phyloP scores from a whole-genome alignment of 2,113 vertebrate genomes.

The Cranoglanis bouderius region DNA sequence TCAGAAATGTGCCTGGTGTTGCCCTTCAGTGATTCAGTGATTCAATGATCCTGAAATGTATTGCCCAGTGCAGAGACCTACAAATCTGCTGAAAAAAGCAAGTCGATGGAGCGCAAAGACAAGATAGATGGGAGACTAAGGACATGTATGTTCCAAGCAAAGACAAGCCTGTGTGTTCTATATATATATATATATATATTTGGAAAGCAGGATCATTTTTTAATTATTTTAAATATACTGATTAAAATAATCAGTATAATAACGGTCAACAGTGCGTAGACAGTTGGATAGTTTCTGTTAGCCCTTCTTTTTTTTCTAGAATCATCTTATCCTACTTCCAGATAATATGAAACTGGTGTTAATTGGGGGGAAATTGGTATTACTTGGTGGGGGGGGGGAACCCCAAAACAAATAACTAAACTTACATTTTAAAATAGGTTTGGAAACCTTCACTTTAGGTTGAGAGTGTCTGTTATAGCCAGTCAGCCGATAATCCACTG shows the following conservation, averaged over 20 bases:
- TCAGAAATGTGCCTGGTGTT: constrained; percentile 2
- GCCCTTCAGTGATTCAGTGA: constrained; percentile 17
- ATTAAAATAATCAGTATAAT: too few species aligned
- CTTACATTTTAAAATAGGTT: too few species aligned
- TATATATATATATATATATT: too few species aligned
- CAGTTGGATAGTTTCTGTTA: background rate
- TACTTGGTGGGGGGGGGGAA: background rate
- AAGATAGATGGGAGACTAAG: constrained; percentile 9
- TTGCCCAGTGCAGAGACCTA: constrained; percentile 17
- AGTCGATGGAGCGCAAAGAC: constrained; percentile 2
- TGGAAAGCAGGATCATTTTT: background rate
- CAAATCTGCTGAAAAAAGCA: constrained; percentile 8
- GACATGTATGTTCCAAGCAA: constrained; percentile 4
- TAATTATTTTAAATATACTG: too few species aligned
- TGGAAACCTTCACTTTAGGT: background rate
- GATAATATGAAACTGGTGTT: background rate
- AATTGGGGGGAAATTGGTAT: background rate
- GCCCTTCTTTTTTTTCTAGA: background rate
- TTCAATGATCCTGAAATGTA: constrained; percentile 14
- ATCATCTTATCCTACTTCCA: background rate
- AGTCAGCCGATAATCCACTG: background rate
- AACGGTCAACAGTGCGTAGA: background rate
- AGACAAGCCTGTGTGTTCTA: background rate
- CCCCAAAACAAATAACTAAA: too few species aligned
- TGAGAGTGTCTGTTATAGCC: background rate